phyloP scores from a whole-genome alignment of 2,113 vertebrate genomes.

The Rattus rattus region DNA sequence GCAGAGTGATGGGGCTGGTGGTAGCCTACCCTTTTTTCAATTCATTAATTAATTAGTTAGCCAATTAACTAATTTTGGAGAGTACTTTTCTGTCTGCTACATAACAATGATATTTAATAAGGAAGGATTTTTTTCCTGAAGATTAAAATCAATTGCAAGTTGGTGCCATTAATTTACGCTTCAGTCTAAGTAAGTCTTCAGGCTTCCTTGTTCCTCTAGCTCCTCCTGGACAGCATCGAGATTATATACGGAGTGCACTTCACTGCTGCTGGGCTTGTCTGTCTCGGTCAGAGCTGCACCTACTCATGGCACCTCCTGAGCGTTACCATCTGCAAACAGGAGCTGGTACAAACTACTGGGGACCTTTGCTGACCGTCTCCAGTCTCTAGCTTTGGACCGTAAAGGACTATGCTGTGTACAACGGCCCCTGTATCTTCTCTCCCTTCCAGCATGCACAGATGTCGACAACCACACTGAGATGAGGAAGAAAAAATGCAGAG shows the following conservation, averaged over 20 bases:
- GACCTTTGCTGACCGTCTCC: background rate
- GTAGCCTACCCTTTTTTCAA: background rate
- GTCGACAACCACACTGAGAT: background rate
- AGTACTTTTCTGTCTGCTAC: background rate
- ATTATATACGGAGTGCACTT: background rate
- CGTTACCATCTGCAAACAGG: background rate
- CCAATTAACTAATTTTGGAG: background rate
- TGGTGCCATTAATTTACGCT: background rate
- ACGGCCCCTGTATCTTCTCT: background rate
- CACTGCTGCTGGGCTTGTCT: background rate
- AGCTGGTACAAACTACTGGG: background rate
- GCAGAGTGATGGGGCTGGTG: background rate
- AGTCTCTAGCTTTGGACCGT: background rate
- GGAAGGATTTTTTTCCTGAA: conserved; percentile 15
- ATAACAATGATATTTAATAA: conserved; percentile 35
- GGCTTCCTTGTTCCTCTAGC: background rate
- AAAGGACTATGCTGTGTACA: background rate
- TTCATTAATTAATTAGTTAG: background rate
- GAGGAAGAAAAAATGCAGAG: background rate
- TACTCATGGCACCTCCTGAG: background rate
- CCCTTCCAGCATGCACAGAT: background rate
- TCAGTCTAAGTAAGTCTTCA: background rate
- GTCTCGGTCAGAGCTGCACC: background rate
- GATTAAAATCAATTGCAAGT: conserved; percentile 48
- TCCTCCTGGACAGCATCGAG: background rate